These are phyloP conservation scores for Phalacrocorax pelagicus DNA, from an alignment of 2,113 vertebrate genomes.

Conservation along the genomic window DNA sequence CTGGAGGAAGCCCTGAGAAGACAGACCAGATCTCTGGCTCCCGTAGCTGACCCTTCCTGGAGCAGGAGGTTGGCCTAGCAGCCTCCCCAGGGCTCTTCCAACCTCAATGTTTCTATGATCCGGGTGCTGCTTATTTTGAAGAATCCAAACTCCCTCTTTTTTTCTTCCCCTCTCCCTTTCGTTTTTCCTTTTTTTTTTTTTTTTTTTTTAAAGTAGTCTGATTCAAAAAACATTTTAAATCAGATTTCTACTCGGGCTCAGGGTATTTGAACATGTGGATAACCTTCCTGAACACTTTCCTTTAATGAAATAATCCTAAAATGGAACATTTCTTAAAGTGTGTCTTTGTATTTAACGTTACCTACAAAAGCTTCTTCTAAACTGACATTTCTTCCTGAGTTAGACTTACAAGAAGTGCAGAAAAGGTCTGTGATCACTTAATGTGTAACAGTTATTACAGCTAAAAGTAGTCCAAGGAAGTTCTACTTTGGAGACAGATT, in stretches of 20 bases:
- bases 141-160: neutral
- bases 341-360: slow-evolving; percentile 15
- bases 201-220: neutral
- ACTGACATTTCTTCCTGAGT: slow-evolving; percentile 19
- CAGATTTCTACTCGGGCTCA: neutral
- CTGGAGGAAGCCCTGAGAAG: neutral
- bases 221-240: neutral
- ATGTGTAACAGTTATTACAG: slow-evolving; percentile 8
- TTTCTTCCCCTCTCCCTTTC: neutral
- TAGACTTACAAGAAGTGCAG: neutral
- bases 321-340: neutral
- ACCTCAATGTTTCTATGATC: neutral
- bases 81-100: neutral
- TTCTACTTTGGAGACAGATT: slow-evolving; percentile 47
- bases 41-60: neutral
- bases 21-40: neutral
- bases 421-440: slow-evolving; percentile 34
- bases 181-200: too few species aligned
- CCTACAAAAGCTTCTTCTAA: neutral
- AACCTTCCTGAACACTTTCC: neutral
- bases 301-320: neutral
- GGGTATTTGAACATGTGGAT: neutral
- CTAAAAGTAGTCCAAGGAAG: slow-evolving; percentile 22
- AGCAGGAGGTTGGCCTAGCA: neutral
- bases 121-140: neutral